A percentile compares a stretch with the other conserved stretches of the same genome.
Conservation (phyloP, 2,888 invertebrate species). For the Tetanocera ferruginea region DNA sequence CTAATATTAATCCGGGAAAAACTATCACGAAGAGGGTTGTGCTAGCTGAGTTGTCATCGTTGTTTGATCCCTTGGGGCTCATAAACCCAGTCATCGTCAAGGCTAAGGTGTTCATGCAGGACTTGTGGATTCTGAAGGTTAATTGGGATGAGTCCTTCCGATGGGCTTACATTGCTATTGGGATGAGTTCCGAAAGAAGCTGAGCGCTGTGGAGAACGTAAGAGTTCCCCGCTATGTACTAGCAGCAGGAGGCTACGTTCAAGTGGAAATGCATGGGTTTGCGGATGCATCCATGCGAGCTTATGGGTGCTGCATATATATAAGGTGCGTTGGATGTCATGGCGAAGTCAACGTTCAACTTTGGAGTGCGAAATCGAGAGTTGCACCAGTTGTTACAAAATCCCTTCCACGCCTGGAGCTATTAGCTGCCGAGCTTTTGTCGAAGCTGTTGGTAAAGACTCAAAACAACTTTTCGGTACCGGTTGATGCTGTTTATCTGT, state of each 20-base stretch:
- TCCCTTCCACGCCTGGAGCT: slow-evolving; percentile 41
- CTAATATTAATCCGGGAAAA: neutral
- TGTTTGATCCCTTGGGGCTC: too few relatives aligned
- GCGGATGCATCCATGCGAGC: slow-evolving; percentile 33
- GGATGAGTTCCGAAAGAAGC: too few relatives aligned
- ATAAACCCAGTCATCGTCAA: too few relatives aligned
- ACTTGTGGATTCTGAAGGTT: too few relatives aligned
- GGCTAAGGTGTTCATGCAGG: too few relatives aligned
- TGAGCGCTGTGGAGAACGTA: too few relatives aligned
- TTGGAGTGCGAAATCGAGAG: slow-evolving; percentile 41
- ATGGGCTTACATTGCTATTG: too few relatives aligned
- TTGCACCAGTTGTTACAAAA: slow-evolving; percentile 42
- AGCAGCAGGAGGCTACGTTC: neutral
- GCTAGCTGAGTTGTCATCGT: too few relatives aligned
- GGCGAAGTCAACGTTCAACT: slow-evolving; percentile 31
- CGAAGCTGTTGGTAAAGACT: slow-evolving; percentile 34
- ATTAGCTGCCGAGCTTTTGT: slow-evolving; percentile 13
- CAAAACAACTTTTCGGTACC: neutral
- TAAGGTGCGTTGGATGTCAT: neutral
- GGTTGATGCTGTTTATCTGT: neutral
- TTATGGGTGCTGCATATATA: slow-evolving; percentile 22
- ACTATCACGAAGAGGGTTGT: neutral
- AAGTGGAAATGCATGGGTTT: slow-evolving; percentile 29
- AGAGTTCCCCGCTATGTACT: neutral
- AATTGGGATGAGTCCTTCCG: too few relatives aligned